Evolutionary conservation across 2,113 vertebrate genomes (phyloP).

Genomic region (Caranx ignobilis): DNA sequence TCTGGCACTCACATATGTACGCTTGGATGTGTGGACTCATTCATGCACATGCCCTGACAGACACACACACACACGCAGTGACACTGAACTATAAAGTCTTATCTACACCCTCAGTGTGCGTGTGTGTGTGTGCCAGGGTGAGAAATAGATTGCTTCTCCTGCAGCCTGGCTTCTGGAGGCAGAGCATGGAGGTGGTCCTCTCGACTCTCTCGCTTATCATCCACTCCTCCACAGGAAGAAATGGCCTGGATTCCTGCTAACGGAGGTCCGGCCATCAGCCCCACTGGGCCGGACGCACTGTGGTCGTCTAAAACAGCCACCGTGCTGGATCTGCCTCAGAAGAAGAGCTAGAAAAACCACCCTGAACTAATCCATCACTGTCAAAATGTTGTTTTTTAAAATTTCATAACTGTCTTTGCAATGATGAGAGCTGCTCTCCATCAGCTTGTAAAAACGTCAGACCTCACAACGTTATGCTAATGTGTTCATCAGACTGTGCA

Average conservation of each 20-base stretch:
- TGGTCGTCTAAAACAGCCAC: constrained; percentile 16
- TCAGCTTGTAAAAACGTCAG: constrained; percentile 11
- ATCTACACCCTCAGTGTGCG: constrained; percentile 10
- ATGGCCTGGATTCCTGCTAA: constrained; percentile 28
- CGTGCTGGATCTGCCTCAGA: background rate
- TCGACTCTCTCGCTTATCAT: constrained; percentile 37
- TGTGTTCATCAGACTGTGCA: constrained; percentile 36
- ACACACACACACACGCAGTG: constrained; percentile 1
- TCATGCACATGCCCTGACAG: background rate
- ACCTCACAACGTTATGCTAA: constrained; percentile 44
- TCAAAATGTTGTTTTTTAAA: background rate
- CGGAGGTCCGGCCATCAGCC: constrained; percentile 14
- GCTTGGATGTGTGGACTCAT: background rate
- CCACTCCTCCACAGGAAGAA: constrained; percentile 33
- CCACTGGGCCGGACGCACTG: background rate
- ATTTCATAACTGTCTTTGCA: background rate
- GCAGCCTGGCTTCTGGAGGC: constrained; percentile 22
- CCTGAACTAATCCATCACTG: background rate
- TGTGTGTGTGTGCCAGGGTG: constrained; percentile 6
- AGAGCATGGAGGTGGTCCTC: constrained; percentile 29
- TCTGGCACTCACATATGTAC: background rate
- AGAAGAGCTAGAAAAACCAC: background rate
- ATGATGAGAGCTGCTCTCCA: constrained; percentile 9
- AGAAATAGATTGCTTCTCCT: constrained; percentile 60
- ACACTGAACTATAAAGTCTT: constrained; percentile 30